Percentiles rank a stretch among this genome's conserved stretches.
Conservation (phyloP, 2,113 vertebrate genomes). For the Cercocebus atys region DNA sequence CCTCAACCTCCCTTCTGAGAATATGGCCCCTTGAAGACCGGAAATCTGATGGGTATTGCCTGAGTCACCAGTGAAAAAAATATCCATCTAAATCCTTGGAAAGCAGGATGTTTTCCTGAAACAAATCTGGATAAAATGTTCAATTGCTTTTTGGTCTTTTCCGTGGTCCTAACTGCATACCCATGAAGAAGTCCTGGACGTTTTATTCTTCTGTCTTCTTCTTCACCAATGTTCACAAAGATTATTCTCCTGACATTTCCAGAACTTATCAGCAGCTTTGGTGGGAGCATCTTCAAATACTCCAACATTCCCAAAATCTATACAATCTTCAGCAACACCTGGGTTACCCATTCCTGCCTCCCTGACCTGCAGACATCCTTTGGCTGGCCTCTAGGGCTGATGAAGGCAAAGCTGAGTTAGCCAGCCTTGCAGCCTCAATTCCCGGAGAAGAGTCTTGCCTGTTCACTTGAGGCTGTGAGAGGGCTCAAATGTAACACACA, state of each 20-base stretch:
- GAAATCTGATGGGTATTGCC: not conserved
- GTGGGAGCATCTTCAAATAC: not conserved
- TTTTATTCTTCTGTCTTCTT: not conserved
- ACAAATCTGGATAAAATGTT: not conserved
- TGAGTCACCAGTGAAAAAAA: not conserved
- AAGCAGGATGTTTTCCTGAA: not conserved
- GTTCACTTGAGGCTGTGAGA: not conserved
- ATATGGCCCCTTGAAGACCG: not conserved
- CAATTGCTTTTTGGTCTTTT: not conserved
- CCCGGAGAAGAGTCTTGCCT: not conserved
- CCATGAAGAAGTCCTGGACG: not conserved
- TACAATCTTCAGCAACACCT: not conserved
- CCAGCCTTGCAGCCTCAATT: not conserved
- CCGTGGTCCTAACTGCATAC: not conserved
- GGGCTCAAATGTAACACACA: not conserved
- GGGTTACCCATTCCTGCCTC: not conserved
- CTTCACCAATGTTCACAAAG: not conserved
- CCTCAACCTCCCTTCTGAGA: not conserved
- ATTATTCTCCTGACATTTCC: not conserved
- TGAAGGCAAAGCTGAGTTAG: not conserved
- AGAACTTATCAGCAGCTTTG: not conserved
- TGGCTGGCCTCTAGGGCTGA: not conserved
- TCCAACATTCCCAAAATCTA: not conserved
- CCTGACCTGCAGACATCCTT: not conserved
- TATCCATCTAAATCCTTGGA: not conserved